Base-by-base conservation (phyloP, 2,888 invertebrate genomes). In the Sarcophaga subvicina region DNA sequence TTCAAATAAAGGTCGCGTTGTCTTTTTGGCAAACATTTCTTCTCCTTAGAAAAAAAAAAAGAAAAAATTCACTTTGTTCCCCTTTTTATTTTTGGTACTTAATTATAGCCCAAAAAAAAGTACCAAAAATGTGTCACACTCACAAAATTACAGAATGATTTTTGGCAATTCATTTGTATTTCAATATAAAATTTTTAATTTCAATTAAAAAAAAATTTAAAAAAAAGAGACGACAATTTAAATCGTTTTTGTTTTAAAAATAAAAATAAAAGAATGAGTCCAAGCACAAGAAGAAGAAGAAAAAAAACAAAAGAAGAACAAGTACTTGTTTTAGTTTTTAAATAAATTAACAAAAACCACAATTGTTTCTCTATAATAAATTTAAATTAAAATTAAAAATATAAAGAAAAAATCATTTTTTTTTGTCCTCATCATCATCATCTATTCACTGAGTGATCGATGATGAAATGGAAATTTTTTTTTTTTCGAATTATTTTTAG, bases 1-100 rank as follows among this genome's bases (percentile, higher is more conserved):
- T 81, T 83, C n/a, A 72, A 69, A 70, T 4, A 81, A 81, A 79
- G 78, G 81, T 87, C 83, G 78, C 69, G 73, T 75, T 83, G 86
- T 77, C 80, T 60, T 78, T 87, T 81, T 84, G 87, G 83, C 87
- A 84, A 64, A 47, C 60, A 78, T 49, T 80, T 54, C 14, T 37
- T 37, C 8, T 8, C 37, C 37, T 37, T 37, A 54, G 2, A 4
- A 54, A 14, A 54, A 54, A 49, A 54, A 54, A 54, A 54, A 54
- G 11, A 11, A 14, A 14, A 4, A 47, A n/a, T 47, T 37, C 37
- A 17, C 37, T 45, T n/a, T 25, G 25, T 71, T 77, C 20, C 72
- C 69, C 20, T 17, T 73, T 45, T 73, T 63, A 73, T 73, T 72
- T 54, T 54, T 14, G 5, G 54, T 54, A 54, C 54, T 54, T 14